Evolutionary conservation across 2,113 vertebrate genomes (phyloP).

Genomic region (Mohoua ochrocephala): DNA sequence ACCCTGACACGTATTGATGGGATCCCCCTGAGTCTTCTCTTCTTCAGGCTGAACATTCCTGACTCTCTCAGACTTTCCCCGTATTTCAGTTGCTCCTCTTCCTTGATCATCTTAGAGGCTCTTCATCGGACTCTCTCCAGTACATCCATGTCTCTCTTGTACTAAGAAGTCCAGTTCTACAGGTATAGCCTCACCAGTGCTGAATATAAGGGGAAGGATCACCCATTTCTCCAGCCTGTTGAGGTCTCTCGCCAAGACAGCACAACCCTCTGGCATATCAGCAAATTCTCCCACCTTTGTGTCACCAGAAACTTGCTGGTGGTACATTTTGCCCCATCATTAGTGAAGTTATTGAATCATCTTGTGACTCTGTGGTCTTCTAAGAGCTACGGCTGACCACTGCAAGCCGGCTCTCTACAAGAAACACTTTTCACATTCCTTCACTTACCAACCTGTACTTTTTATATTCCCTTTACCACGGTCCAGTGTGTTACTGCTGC

Average conservation of each 20-base stretch:
- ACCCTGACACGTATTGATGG: neutral
- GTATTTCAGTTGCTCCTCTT: neutral
- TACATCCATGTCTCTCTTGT: neutral
- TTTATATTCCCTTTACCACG: neutral
- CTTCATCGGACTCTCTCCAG: neutral
- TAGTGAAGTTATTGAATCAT: neutral
- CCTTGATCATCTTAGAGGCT: neutral
- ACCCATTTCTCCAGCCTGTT: neutral
- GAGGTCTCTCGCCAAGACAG: neutral
- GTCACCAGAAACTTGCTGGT: neutral
- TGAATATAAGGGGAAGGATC: neutral
- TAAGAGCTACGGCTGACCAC: neutral
- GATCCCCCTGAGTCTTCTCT: neutral
- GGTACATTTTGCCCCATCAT: neutral
- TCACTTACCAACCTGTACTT: neutral
- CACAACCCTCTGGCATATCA: neutral
- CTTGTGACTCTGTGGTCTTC: neutral
- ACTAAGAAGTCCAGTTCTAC: neutral
- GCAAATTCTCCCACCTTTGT: neutral
- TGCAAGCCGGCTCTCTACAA: neutral
- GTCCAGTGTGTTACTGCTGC: neutral
- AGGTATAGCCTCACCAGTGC: neutral
- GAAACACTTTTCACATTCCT: neutral
- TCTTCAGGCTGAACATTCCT: neutral
- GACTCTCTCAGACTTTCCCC: neutral